phyloP scores from a whole-genome alignment of 2,888 invertebrate species.

The Agrotis clavis region DNA sequence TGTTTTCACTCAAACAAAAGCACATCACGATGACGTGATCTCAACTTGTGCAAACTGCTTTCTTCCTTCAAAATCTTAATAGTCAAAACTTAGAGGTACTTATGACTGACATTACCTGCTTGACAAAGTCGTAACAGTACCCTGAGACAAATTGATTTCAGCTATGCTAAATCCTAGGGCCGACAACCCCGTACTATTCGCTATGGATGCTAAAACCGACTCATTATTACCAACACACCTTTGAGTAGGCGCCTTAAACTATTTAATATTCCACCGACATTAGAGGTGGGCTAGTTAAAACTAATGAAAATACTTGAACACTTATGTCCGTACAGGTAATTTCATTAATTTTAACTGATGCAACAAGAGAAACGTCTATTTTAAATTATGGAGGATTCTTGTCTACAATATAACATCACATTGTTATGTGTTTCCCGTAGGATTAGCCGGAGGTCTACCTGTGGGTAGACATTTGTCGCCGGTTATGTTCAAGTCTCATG shows the following conservation, averaged over 20 bases:
- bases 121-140: conserved; percentile 41
- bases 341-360: conserved; percentile 18
- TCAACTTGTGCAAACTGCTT: neutral
- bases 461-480: neutral
- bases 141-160: conserved; percentile 57
- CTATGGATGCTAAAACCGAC: conserved; percentile 49
- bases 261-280: conserved; percentile 53
- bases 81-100: conserved; percentile 15
- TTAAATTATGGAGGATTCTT: conserved; percentile 9
- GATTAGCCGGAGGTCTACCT: neutral
- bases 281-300: conserved; percentile 44
- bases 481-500: neutral
- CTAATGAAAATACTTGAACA: conserved; percentile 45
- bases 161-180: conserved; percentile 54
- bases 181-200: conserved; percentile 53
- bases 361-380: neutral
- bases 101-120: conserved; percentile 33
- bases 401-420: neutral
- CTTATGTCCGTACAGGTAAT: conserved; percentile 8
- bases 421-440: neutral
- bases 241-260: conserved; percentile 51
- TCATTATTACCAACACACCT: conserved; percentile 44
- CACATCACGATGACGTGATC: neutral
- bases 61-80: conserved; percentile 15
- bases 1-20: neutral